Evolutionary conservation across 2,888 invertebrate genomes (phyloP).

Genomic region (Troides aeacus): DNA sequence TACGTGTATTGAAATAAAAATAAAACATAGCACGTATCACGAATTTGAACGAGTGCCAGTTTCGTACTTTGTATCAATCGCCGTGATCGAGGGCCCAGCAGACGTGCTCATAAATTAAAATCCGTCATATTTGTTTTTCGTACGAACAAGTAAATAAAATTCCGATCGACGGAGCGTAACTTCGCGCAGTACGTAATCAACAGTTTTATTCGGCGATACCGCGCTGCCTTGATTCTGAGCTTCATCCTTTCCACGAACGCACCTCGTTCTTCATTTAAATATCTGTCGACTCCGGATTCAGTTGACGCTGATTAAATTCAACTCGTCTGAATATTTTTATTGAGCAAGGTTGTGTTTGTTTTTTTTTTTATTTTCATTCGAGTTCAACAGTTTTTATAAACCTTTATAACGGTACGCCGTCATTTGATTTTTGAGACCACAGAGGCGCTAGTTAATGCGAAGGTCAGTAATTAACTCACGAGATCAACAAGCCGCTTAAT

Average conservation of each 20-base stretch:
- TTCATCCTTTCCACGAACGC: constrained; percentile 52
- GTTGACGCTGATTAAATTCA: constrained; percentile 63
- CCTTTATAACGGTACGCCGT: constrained; percentile 32
- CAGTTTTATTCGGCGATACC: constrained; percentile 71
- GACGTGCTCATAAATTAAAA: constrained; percentile 73
- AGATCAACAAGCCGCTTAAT: constrained; percentile 75
- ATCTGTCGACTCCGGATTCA: constrained; percentile 53
- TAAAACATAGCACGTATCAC: constrained; percentile 55
- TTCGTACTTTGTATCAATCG: constrained; percentile 46
- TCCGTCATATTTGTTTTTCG: constrained; percentile 74
- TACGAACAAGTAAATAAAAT: constrained; percentile 72
- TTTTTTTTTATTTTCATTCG: constrained; percentile 13
- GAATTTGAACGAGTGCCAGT: constrained; percentile 52
- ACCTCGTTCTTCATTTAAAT: constrained; percentile 62
- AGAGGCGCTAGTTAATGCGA: constrained; percentile 57
- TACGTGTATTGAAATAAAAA: constrained; percentile 48
- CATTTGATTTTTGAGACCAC: constrained; percentile 39
- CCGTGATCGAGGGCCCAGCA: constrained; percentile 46
- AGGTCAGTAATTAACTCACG: constrained; percentile 74
- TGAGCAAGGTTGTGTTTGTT: constrained; percentile 35
- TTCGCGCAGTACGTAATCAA: constrained; percentile 70
- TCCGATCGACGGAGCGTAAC: constrained; percentile 70
- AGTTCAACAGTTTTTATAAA: constrained; percentile 9
- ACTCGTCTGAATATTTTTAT: constrained; percentile 47
- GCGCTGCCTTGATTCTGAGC: constrained; percentile 65